A percentile compares a stretch with the other conserved stretches of the same genome.
Evolutionary conservation across 2,888 invertebrate genomes (phyloP).

Genomic region (Dichetophora obliterata): DNA sequence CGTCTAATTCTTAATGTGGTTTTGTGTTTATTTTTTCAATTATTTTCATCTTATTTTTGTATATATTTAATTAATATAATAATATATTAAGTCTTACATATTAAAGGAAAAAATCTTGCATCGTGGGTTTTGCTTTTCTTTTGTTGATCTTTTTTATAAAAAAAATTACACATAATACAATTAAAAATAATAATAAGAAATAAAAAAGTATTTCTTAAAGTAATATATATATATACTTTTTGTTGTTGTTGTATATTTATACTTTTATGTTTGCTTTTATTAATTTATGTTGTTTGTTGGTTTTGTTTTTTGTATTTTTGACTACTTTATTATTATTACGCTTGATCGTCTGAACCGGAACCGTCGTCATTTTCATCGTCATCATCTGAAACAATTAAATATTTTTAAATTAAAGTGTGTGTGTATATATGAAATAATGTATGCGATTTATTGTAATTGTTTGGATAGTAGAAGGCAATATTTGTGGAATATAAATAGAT

Average conservation of each 20-base stretch:
- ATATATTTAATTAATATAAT: slow-evolving; percentile 52
- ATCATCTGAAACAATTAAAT: slow-evolving; percentile 59
- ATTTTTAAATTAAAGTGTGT: slow-evolving; percentile 22
- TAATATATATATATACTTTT: slow-evolving; percentile 61
- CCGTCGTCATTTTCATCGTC: slow-evolving; percentile 68
- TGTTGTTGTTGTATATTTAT: slow-evolving; percentile 57
- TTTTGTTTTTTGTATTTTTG: slow-evolving; percentile 64
- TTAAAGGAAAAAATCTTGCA: slow-evolving; percentile 58
- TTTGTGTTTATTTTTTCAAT: slow-evolving; percentile 54
- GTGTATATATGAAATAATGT: not conserved
- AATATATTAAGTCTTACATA: slow-evolving; percentile 60
- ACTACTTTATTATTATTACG: slow-evolving; percentile 70
- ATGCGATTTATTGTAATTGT: not conserved
- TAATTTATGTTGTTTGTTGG: slow-evolving; percentile 60
- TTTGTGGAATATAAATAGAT: no score
- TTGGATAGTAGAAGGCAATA: not conserved
- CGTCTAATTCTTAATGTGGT: slow-evolving; percentile 56
- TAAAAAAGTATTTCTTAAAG: slow-evolving; percentile 69
- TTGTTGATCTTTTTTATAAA: slow-evolving; percentile 63
- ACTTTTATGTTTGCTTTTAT: slow-evolving; percentile 46
- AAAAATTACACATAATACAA: slow-evolving; percentile 69
- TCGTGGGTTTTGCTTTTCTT: slow-evolving; percentile 55
- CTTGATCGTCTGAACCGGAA: slow-evolving; percentile 68
- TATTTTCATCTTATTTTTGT: slow-evolving; percentile 48
- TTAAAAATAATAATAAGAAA: slow-evolving; percentile 68